Base-by-base conservation (phyloP, 2,797 vertebrate species). In the Ambastaia sidthimunki region DNA sequence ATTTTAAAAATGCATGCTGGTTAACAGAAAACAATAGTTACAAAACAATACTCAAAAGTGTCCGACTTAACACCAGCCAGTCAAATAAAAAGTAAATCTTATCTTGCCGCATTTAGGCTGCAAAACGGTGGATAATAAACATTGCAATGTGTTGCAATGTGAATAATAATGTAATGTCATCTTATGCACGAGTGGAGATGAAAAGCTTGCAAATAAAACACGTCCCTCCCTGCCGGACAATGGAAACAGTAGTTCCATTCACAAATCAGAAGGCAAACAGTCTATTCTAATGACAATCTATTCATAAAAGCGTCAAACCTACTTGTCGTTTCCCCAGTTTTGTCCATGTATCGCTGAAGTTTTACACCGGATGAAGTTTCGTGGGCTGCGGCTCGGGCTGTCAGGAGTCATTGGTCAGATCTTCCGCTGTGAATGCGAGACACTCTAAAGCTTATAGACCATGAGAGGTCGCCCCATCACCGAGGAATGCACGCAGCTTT, bases 401-500 rank as follows among this genome's bases (percentile, higher is more conserved):
- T 81, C 74, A 81, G 59, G 54, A 23, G 48, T 11, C 55, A 6
- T 4, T 12, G 54, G 37, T 21, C 25, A 37, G 57, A 47, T 25
- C n/a, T 48, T 48, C 23, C 6, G 31, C 80, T 18, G 47, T 70
- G 28, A 59, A 48, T 28, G 50, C 66, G 41, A 55, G 31, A 31
- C 16, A 48, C 31, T 59, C 44, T 79, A 23, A 1, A 31, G 47
- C 72, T 47, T 21, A 18, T 55, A 28, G 71, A 80, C 76, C 81
- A 59, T 68, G 11, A 85, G 82, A 81, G 82, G 82, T 74, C 84
- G 80, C 37, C 13, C 50, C 72, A 67, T 73, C 21, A 71, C 73
- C 41, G 55, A 81, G 10, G 48, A 67, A 73, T 48, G 52, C 4
- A 10, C 16, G 52, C 41, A 59, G 63, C 28, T 69, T 57, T 78